A percentile compares a stretch with the other conserved stretches of the same genome.
These are phyloP conservation scores for Argyrosomus japonicus DNA, from an alignment of 2,113 vertebrate species.

Conservation along the genomic window DNA sequence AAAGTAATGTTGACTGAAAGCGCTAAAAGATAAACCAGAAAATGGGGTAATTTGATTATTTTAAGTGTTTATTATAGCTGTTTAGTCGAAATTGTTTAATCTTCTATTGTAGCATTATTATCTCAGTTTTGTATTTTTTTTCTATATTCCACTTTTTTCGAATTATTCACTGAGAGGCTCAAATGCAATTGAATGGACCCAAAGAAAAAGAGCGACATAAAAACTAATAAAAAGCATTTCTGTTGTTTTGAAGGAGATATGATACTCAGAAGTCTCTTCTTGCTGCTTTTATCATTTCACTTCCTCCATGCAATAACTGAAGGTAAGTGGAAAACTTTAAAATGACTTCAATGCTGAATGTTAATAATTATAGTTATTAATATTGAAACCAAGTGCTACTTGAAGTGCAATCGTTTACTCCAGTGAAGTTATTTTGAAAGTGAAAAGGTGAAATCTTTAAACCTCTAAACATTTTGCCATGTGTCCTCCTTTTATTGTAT, in stretches of 20 bases:
- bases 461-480: neutral
- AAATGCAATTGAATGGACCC: neutral
- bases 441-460: neutral
- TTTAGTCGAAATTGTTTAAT: too few relatives aligned
- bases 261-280: conserved; percentile 84
- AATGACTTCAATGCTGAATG: neutral
- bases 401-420: neutral
- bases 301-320: conserved; percentile 83
- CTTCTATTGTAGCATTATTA: neutral
- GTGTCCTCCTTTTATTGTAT: neutral
- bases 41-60: neutral
- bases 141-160: neutral
- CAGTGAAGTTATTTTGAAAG: neutral
- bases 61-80: neutral
- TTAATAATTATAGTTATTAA: conserved; percentile 1
- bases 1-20: neutral
- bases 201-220: neutral
- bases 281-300: conserved; percentile 83
- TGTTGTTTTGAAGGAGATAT: conserved; percentile 85
- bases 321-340: conserved; percentile 79
- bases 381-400: neutral
- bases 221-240: conserved; percentile 35
- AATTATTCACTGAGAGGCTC: neutral
- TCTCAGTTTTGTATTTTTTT: neutral
- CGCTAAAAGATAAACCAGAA: neutral